Evolutionary conservation across 2,888 invertebrate species (phyloP).

Genomic region (Unio pictorum): DNA sequence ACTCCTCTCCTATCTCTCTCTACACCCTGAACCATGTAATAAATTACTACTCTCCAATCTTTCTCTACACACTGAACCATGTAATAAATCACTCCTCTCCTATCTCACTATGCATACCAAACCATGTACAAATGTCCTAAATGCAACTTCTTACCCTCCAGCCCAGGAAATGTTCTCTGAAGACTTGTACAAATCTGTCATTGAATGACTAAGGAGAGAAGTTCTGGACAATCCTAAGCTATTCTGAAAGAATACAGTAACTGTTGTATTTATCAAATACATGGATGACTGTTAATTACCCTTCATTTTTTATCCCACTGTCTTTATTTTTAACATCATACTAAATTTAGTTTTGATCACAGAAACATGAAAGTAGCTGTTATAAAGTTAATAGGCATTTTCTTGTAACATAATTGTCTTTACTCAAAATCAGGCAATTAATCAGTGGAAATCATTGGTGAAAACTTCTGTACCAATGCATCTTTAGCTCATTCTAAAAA

Average conservation of each 20-base stretch:
- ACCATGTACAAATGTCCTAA: neutral
- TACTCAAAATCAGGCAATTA: neutral
- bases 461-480: no score
- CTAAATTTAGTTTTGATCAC: neutral
- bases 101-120: no score
- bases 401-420: no score
- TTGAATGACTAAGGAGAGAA: constrained; percentile 86
- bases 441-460: neutral
- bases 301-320: neutral
- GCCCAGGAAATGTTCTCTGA: constrained; percentile 51
- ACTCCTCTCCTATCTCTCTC: no score
- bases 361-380: neutral
- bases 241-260: constrained; percentile 25
- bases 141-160: constrained; percentile 36
- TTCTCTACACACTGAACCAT: no score
- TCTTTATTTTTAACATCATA: neutral
- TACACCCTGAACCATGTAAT: no score
- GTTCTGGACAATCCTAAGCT: constrained; percentile 76
- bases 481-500: no score
- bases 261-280: neutral
- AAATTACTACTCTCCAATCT: no score
- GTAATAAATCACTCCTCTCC: no score
- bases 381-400: neutral
- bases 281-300: neutral
- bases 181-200: constrained; percentile 79